These are phyloP conservation scores for Petrosia ficiformis DNA, from an alignment of 37 sponge, comb jelly and placozoan genomes.

Conservation along the genomic window DNA sequence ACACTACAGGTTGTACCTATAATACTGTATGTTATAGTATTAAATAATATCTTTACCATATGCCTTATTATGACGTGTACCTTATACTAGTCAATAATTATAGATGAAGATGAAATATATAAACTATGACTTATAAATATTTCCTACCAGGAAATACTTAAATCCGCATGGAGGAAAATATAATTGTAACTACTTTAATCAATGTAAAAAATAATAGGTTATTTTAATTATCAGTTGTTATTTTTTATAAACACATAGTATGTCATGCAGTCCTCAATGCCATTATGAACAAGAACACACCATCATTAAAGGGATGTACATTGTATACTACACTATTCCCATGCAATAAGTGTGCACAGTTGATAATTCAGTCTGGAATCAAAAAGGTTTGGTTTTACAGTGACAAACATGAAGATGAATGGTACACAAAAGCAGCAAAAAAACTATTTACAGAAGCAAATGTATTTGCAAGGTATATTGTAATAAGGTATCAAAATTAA, in stretches of 20 bases:
- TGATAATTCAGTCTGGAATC: conserved; percentile 1
- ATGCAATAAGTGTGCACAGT: background rate
- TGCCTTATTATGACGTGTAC: too few species aligned
- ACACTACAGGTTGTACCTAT: too few species aligned
- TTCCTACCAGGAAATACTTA: too few species aligned
- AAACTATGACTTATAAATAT: too few species aligned
- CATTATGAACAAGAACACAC: background rate
- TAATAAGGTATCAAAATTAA: background rate
- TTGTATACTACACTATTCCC: background rate
- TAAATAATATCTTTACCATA: too few species aligned
- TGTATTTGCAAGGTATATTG: background rate
- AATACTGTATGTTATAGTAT: too few species aligned
- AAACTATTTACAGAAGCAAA: background rate
- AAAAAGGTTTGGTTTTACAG: background rate
- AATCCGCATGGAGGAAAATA: too few species aligned
- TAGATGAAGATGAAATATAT: too few species aligned
- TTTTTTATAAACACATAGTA: background rate
- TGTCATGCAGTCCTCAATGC: background rate
- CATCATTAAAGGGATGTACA: background rate
- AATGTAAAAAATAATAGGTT: too few species aligned
- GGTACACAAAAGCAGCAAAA: background rate
- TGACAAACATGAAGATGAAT: background rate
- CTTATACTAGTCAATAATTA: too few species aligned
- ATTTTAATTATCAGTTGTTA: background rate
- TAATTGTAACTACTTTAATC: too few species aligned